A percentile compares a stretch with the other conserved stretches of the same genome.
Conservation (phyloP, 2,797 vertebrate species). For the Pangasius mekongensis region DNA sequence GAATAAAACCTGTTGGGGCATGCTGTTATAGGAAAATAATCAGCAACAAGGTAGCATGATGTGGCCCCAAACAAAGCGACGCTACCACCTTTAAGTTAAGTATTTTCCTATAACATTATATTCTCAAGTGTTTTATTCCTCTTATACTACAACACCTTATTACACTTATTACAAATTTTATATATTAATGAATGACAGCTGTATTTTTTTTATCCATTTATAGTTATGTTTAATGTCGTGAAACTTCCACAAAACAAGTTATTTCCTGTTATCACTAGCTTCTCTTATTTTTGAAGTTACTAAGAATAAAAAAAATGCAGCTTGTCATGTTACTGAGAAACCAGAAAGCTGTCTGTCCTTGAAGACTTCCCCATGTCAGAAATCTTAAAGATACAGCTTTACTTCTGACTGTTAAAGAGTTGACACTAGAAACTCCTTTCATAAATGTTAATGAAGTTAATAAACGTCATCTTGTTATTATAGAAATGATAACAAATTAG, state of each 20-base stretch:
- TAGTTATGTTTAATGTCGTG: neutral
- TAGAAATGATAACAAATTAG: neutral
- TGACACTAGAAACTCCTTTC: neutral
- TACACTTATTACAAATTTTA: neutral
- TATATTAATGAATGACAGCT: too few relatives aligned
- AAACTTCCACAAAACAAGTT: neutral
- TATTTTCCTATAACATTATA: neutral
- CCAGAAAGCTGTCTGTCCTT: neutral
- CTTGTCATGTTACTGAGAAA: neutral
- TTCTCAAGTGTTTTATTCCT: neutral
- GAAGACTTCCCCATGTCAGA: neutral
- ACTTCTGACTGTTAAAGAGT: neutral
- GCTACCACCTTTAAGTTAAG: neutral
- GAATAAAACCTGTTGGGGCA: neutral
- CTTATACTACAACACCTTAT: neutral
- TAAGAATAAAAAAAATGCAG: neutral
- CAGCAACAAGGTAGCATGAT: neutral
- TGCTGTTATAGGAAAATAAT: neutral
- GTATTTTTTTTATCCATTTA: neutral
- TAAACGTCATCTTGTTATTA: neutral
- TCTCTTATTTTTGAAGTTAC: neutral
- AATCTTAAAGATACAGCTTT: neutral
- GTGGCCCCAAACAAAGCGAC: neutral
- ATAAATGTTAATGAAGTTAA: neutral
- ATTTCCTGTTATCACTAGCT: neutral